Percentiles rank a stretch among this genome's conserved stretches.
Evolutionary conservation across 1,140 invertebrate genomes (phyloP).

Genomic region (Drosophila tristis): DNA sequence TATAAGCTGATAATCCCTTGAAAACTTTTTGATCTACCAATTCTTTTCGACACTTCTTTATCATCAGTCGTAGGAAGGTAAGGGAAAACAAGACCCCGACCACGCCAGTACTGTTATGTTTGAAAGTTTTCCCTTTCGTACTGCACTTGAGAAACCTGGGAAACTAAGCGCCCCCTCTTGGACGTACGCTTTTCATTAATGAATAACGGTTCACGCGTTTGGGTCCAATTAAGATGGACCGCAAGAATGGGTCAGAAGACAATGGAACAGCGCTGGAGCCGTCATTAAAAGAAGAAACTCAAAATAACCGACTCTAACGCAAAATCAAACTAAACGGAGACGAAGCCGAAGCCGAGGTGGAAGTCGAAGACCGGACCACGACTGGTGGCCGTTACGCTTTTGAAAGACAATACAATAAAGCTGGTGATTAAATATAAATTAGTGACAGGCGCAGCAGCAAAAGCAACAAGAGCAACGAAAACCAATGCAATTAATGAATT

Average conservation of each 20-base stretch:
- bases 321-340: slow-evolving; percentile 12
- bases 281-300: slow-evolving; percentile 62
- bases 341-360: background rate
- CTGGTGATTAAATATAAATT: slow-evolving; percentile 60
- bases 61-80: slow-evolving; percentile 13
- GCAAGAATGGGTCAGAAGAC: slow-evolving; percentile 40
- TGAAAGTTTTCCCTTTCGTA: slow-evolving; percentile 49
- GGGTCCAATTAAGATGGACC: slow-evolving; percentile 64
- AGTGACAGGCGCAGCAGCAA: slow-evolving; percentile 50
- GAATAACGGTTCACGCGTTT: slow-evolving; percentile 59
- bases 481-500: slow-evolving; percentile 64
- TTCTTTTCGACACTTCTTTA: background rate
- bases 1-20: slow-evolving; percentile 17
- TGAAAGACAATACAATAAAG: slow-evolving; percentile 55
- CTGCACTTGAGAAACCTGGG: slow-evolving; percentile 18
- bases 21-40: slow-evolving; percentile 27
- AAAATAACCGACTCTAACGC: slow-evolving; percentile 23
- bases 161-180: background rate
- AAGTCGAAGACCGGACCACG: slow-evolving; percentile 21
- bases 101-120: slow-evolving; percentile 19
- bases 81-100: slow-evolving; percentile 11
- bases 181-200: slow-evolving; percentile 57
- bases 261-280: slow-evolving; percentile 42
- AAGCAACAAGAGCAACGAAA: slow-evolving; percentile 22
- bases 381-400: slow-evolving; percentile 37